Evolutionary conservation across 2,888 invertebrate species (phyloP).

Genomic region (Ectropis crepuscularia): DNA sequence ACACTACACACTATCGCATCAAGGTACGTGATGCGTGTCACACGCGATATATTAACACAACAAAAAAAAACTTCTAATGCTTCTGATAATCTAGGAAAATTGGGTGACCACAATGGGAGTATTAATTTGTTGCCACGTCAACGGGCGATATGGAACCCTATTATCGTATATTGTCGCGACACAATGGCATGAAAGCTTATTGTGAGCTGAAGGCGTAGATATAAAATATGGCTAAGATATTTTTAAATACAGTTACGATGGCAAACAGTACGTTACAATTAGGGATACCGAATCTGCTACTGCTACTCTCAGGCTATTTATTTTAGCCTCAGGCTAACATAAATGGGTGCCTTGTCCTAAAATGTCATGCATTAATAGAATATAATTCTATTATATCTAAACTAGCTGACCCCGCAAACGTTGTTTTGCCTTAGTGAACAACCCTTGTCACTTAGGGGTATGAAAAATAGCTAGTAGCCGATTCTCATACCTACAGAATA

Average conservation of each 20-base stretch:
- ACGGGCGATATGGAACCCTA: background rate
- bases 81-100: conserved; percentile 36
- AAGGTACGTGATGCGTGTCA: conserved; percentile 37
- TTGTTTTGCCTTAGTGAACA: too few species aligned
- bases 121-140: conserved; percentile 24
- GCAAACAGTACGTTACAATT: background rate
- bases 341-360: too few species aligned
- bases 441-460: too few species aligned
- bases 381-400: too few species aligned
- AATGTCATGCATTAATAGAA: too few species aligned
- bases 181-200: conserved; percentile 5
- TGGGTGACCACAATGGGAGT: conserved; percentile 34
- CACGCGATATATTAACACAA: conserved; percentile 40
- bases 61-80: conserved; percentile 35
- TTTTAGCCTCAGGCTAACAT: too few species aligned
- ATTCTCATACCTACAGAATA: too few species aligned
- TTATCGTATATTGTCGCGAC: background rate
- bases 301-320: too few species aligned
- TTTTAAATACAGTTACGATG: background rate
- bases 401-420: too few species aligned
- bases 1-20: conserved; percentile 15
- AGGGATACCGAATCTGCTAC: too few species aligned
- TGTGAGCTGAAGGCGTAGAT: background rate
- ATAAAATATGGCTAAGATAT: background rate
- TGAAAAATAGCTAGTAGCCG: too few species aligned